Percentiles rank a stretch among this genome's conserved stretches.
Evolutionary conservation across 2,113 vertebrate genomes (phyloP).

Genomic region (Callocephalon fimbriatum): DNA sequence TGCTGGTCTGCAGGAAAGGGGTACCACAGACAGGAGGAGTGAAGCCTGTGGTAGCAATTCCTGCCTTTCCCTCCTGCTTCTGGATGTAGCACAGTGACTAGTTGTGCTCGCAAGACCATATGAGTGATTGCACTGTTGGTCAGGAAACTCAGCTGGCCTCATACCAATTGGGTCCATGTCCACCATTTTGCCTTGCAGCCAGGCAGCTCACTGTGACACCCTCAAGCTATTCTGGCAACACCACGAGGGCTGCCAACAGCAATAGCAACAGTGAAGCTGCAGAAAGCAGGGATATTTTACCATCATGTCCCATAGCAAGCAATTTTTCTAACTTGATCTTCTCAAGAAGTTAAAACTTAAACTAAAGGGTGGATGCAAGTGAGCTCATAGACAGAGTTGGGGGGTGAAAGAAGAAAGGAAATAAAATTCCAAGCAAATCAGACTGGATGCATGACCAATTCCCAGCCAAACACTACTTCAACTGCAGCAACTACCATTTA

Average conservation of each 20-base stretch:
- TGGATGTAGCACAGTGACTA: background rate
- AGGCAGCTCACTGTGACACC: too few species aligned
- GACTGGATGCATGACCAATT: background rate
- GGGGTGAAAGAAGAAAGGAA: background rate
- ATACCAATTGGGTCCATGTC: too few species aligned
- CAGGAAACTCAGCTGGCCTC: background rate
- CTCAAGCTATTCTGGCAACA: background rate
- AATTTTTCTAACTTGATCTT: background rate
- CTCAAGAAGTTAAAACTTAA: background rate
- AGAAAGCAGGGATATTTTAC: background rate
- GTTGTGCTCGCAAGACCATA: background rate
- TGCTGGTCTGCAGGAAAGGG: background rate
- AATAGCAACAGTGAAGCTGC: background rate
- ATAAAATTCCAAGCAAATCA: background rate
- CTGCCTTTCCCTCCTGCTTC: background rate
- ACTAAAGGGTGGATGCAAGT: background rate
- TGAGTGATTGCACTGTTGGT: background rate
- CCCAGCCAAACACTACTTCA: background rate
- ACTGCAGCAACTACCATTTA: background rate
- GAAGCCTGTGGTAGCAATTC: background rate
- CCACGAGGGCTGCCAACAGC: background rate
- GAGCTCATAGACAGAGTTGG: background rate
- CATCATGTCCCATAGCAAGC: fast-evolving
- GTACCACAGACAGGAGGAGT: background rate
- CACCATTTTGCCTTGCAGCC: background rate